Evolutionary conservation across 2,888 invertebrate genomes (phyloP).

Genomic region (Orchesellides sinensis): DNA sequence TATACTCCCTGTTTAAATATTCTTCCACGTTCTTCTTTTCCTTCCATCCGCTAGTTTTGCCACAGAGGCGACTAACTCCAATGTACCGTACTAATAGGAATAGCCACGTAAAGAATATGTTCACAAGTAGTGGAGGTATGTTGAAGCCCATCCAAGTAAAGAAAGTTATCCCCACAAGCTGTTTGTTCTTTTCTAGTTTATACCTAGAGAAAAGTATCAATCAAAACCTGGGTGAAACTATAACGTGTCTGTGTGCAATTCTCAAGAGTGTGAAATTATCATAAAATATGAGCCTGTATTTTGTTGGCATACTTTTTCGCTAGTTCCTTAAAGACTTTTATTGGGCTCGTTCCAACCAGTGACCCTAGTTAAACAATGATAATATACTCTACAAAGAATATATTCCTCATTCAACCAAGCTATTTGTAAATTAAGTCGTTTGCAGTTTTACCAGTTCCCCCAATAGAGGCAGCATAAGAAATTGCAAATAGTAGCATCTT

Average conservation of each 20-base stretch:
- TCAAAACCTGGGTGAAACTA: not conserved
- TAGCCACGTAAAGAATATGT: conserved; percentile 63
- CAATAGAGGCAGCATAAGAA: conserved; percentile 72
- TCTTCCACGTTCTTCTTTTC: conserved; percentile 37
- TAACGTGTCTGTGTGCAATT: not conserved
- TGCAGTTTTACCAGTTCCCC: conserved; percentile 61
- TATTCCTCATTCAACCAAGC: conserved; percentile 63
- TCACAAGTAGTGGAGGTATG: conserved; percentile 70
- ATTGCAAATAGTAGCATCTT: conserved; percentile 72
- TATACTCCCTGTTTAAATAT: conserved; percentile 75
- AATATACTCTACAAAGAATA: conserved; percentile 71
- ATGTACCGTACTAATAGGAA: conserved; percentile 69
- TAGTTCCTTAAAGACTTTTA: conserved; percentile 68
- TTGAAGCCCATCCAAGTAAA: conserved; percentile 73
- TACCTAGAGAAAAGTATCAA: conserved; percentile 51
- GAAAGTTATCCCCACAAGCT: conserved; percentile 70
- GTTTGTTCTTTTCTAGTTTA: conserved; percentile 68
- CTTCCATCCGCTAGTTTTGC: conserved; percentile 45
- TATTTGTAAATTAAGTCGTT: no score
- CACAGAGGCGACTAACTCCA: conserved; percentile 48
- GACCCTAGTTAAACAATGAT: conserved; percentile 71
- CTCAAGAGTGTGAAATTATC: not conserved
- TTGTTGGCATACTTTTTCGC: conserved; percentile 48
- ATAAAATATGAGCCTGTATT: not conserved
- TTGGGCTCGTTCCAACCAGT: conserved; percentile 69